Evolutionary conservation across 2,888 invertebrate genomes (phyloP), one percentile per base, ranked within the genome.

Genomic region (Limenitis camilla): DNA sequence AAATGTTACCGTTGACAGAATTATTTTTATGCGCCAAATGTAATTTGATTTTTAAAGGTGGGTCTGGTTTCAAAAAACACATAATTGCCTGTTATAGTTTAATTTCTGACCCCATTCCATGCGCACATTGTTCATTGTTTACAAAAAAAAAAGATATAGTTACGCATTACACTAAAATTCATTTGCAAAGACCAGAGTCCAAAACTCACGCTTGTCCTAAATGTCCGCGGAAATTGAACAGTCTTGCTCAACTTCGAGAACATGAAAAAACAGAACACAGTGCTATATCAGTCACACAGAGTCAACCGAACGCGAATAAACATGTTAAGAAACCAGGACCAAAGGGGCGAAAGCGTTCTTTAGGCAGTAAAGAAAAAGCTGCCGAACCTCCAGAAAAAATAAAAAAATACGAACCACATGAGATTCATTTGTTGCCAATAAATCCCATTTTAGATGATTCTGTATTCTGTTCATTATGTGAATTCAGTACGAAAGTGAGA

Each of bases 401-500:
- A 30, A 78, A 69, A 8, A 72, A 71, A 11, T 90, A 78, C 63
- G 85, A 86, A 0, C 92, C 93, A 0, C 83, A 86, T 6, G 93
- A 95, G 61, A 84, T 92, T 5, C 82, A 90, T 10, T 72, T 78
- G 9, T 68, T 95, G 40, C 94, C 94, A 0, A 84, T 90, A 9
- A 89, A 88, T 31, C 90, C 91, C 0, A 92, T 93, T 45, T 90
- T 92, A 50, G 88, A 88, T 32, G 88, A 89, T 6, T 82, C 85
- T 2, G 85, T 92, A 0, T 85, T 82, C 40, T 95, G 94, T 65
- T 88, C 90, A 0, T 71, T 90, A 4, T 95, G 95, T 68, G 85
- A 89, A 32, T 95, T 92, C 64, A 87, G 82, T 19, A 92, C 92
- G 0, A 92, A 93, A 76, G 92, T 92, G 5, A 86, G 92, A 0